phyloP scores from a whole-genome alignment of 2,888 invertebrate genomes.

The Plutella xylostella region DNA sequence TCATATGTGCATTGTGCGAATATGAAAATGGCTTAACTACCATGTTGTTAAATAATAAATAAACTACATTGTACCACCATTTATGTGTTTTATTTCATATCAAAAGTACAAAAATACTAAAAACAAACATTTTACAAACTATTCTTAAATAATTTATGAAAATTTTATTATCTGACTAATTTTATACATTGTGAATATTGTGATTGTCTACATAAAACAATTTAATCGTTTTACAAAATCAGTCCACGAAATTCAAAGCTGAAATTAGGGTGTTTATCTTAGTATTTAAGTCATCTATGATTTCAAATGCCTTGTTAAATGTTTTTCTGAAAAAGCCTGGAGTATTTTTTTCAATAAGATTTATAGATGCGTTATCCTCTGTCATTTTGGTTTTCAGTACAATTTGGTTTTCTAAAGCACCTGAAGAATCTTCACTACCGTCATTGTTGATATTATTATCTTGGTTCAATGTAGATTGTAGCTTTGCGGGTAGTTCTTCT shows the following conservation, averaged over 20 bases:
- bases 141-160: slow-evolving; percentile 1
- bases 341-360: slow-evolving; percentile 29
- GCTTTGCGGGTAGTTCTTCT: slow-evolving; percentile 25
- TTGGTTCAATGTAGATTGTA: slow-evolving; percentile 17
- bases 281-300: slow-evolving; percentile 43
- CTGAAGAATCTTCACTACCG: slow-evolving; percentile 20
- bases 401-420: slow-evolving; percentile 19
- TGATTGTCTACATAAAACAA: too few species aligned
- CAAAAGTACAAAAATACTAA: slow-evolving; percentile 34
- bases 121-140: not conserved
- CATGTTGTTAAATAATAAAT: slow-evolving; percentile 74
- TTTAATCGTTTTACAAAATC: too few species aligned
- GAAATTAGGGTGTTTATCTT: slow-evolving; percentile 48
- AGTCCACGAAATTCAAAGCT: slow-evolving; percentile 40
- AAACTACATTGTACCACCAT: slow-evolving; percentile 78
- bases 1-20: slow-evolving; percentile 47
- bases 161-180: slow-evolving; percentile 18
- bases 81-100: slow-evolving; percentile 52
- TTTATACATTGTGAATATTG: too few species aligned
- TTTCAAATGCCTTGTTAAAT: slow-evolving; percentile 33
- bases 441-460: too few species aligned
- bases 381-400: slow-evolving; percentile 31
- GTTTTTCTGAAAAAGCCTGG: slow-evolving; percentile 38
- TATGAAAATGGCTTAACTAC: slow-evolving; percentile 66
- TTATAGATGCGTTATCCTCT: slow-evolving; percentile 30